Evolutionary conservation across 2,113 vertebrate genomes (phyloP).

Genomic region (Rana temporaria): DNA sequence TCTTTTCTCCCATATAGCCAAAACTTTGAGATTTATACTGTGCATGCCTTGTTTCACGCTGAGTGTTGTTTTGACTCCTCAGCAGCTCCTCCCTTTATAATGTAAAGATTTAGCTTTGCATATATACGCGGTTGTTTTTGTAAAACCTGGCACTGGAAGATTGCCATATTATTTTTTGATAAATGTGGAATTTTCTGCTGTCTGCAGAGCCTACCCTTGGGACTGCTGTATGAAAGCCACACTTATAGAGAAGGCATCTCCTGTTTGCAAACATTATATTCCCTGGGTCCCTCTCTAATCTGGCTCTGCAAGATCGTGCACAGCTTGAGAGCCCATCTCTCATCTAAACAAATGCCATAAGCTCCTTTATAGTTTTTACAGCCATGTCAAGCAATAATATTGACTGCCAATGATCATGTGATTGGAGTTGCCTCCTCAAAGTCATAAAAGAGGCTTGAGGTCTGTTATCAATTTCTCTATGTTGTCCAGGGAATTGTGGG

Average conservation of each 20-base stretch:
- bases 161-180: conserved; percentile 73
- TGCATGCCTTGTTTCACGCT: conserved; percentile 59
- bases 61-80: conserved; percentile 54
- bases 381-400: conserved; percentile 82
- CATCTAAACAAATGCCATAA: conserved; percentile 84
- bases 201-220: conserved; percentile 75
- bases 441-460: conserved; percentile 76
- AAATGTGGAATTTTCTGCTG: conserved; percentile 83
- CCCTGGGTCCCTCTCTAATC: conserved; percentile 76
- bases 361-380: conserved; percentile 80
- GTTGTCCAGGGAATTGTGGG: conserved; percentile 81
- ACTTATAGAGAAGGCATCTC: conserved; percentile 82
- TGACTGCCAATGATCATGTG: conserved; percentile 81
- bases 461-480: conserved; percentile 91
- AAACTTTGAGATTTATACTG: conserved; percentile 51
- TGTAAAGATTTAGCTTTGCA: conserved; percentile 65
- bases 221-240: conserved; percentile 74
- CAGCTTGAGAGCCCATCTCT: conserved; percentile 79
- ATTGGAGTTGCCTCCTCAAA: conserved; percentile 78
- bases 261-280: conserved; percentile 82
- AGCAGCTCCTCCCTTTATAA: conserved; percentile 61
- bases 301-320: conserved; percentile 75
- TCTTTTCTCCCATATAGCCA: conserved; percentile 31
- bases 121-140: conserved; percentile 64
- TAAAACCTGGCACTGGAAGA: conserved; percentile 67